Evolutionary conservation across 2,113 vertebrate species (phyloP).

Genomic region (Cyprinodon brontotheroides): DNA sequence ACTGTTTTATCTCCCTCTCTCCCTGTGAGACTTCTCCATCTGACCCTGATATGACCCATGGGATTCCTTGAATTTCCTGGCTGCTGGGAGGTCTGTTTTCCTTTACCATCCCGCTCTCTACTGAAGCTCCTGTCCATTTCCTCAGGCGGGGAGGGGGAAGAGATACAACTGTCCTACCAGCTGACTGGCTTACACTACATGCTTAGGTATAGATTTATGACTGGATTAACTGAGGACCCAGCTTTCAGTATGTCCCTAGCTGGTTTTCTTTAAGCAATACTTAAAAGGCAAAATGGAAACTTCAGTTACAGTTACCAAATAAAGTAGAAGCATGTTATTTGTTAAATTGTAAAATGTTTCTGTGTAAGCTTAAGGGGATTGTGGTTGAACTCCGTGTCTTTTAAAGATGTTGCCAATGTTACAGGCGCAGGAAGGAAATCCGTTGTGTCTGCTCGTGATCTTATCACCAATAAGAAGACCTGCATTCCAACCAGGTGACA

Average conservation of each 20-base stretch:
- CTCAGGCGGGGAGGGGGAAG: conserved; percentile 35
- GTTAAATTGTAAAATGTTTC: conserved; percentile 1
- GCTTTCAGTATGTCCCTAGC: conserved; percentile 30
- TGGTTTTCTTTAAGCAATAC: conserved; percentile 20
- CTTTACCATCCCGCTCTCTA: conserved; percentile 27
- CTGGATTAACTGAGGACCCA: conserved; percentile 26
- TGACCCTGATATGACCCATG: conserved; percentile 59
- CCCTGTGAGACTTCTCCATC: conserved; percentile 38
- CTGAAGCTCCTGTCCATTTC: conserved; percentile 28
- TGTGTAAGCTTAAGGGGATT: conserved; percentile 2
- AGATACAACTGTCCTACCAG: conserved; percentile 38
- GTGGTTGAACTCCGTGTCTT: conserved; percentile 12
- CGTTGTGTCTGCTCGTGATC: conserved; percentile 65
- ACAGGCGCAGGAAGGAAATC: conserved; percentile 66
- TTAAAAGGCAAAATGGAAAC: conserved; percentile 23
- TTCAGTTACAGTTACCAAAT: neutral
- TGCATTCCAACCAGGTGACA: conserved; percentile 77
- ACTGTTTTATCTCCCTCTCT: conserved; percentile 35
- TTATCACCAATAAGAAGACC: conserved; percentile 62
- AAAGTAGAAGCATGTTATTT: neutral
- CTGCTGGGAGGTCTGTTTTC: conserved; percentile 45
- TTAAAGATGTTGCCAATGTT: conserved; percentile 16
- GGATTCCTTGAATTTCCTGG: conserved; percentile 69
- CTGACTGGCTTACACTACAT: conserved; percentile 41
- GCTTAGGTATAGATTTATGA: conserved; percentile 52